Conservation (phyloP, 2,113 vertebrate species). For the Caretta caretta region DNA sequence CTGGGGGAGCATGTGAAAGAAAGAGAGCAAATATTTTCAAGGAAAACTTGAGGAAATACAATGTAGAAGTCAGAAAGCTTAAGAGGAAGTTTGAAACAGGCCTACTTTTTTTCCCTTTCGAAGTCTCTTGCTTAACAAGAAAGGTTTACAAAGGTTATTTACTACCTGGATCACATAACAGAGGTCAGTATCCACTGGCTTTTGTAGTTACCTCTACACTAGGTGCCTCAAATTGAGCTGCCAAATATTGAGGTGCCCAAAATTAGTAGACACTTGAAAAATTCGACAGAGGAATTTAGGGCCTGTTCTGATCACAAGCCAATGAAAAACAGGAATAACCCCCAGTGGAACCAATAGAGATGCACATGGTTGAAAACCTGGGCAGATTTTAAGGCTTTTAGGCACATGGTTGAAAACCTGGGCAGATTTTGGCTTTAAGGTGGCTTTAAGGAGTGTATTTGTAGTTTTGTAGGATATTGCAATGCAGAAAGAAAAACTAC, state of each 20-base stretch:
- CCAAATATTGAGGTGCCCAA: background rate
- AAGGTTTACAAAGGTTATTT: background rate
- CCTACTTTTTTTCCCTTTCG: background rate
- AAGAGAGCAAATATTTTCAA: background rate
- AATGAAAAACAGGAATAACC: background rate
- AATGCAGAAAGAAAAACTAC: conserved; percentile 37
- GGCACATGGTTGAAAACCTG: background rate
- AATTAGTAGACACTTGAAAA: background rate
- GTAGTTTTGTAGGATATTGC: conserved; percentile 58
- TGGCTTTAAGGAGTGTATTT: conserved; percentile 40
- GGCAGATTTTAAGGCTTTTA: background rate
- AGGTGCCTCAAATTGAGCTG: background rate
- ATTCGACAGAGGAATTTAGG: background rate
- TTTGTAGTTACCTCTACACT: background rate
- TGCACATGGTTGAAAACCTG: background rate
- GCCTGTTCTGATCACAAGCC: background rate
- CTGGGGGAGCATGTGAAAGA: background rate
- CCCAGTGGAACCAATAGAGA: background rate
- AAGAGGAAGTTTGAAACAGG: background rate
- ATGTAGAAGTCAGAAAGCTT: background rate
- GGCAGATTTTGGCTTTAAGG: background rate
- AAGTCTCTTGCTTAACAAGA: background rate
- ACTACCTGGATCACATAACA: background rate
- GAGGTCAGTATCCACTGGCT: background rate
- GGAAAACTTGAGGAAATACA: background rate